Evolutionary conservation across 2,888 invertebrate species (phyloP), one percentile per base, ranked within the genome.

Genomic region (Ophraella communa): DNA sequence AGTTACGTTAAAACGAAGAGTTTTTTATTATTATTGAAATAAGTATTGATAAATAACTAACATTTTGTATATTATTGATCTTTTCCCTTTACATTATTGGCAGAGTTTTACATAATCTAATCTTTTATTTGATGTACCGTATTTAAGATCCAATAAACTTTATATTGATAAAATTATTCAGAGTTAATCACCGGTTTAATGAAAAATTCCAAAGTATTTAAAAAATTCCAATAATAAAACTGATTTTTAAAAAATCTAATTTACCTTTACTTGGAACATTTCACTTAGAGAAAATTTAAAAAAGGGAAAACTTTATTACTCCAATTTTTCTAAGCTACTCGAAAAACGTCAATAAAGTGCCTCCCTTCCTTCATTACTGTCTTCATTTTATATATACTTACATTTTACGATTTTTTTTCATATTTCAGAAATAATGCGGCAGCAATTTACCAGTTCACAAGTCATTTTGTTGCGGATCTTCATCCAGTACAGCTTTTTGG

Each of bases 321-420:
- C 47, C 57, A 58, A 58, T 58, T 58, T 47, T 49, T 58, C 47
- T 49, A 47, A 33, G 57, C 35, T 58, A 49, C 57, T 47, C 18
- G 47, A 47, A 58, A 58, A 49, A 56, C 57, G 47, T 47, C 47
- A 58, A 58, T 58, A 58, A 58, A 58, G 44, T 45, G 27, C 23
- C 57, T 58, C 49, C 57, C 49, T 58, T 58, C 49, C 57, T 58
- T 58, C 57, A 58, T 58, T 47, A 47, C 57, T 21, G 45, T 33
- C 42, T 33, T 11, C 57, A 23, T 58, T 58, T 47, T 23, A 47
- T 58, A 27, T 58, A 58, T 21, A 27, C 47, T 49, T 21, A 58
- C 57, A 23, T 42, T 58, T 58, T 58, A n/a, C n/a, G n/a, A n/a
- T n/a, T n/a, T n/a, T n/a, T 58, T 42, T 42, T n/a, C 7, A 18